Conservation (phyloP, 2,888 invertebrate species). For the Drosophila subsilvestris region DNA sequence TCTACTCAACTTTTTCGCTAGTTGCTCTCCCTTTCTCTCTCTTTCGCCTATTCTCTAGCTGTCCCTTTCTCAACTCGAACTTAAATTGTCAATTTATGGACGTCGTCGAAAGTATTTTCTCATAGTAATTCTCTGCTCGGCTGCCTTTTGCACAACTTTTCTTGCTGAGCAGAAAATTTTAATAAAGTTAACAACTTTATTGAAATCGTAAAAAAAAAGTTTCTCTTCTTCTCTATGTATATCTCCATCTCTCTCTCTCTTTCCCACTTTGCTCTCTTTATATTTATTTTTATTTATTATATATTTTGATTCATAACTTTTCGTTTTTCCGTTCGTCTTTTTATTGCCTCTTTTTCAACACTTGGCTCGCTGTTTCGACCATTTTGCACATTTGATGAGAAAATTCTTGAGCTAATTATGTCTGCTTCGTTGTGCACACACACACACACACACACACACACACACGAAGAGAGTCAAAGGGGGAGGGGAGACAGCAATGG, state of each 20-base stretch:
- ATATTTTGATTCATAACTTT: conserved; percentile 60
- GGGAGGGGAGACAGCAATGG: conserved; percentile 9
- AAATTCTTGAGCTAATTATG: conserved; percentile 75
- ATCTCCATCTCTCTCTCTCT: neutral
- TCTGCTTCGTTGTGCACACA: conserved; percentile 67
- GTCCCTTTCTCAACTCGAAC: conserved; percentile 48
- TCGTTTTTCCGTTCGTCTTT: conserved; percentile 53
- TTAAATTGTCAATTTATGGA: conserved; percentile 78
- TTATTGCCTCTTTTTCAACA: conserved; percentile 45
- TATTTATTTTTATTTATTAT: conserved; percentile 52
- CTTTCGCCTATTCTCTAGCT: conserved; percentile 21
- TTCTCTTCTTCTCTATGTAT: conserved; percentile 8
- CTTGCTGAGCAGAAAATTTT: conserved; percentile 72
- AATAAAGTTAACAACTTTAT: conserved; percentile 78
- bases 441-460: conserved; percentile 29
- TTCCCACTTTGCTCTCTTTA: conserved; percentile 8
- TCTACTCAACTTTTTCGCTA: conserved; percentile 51
- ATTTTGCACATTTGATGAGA: conserved; percentile 75
- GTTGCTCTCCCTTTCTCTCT: conserved; percentile 3
- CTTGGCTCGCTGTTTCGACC: conserved; percentile 51
- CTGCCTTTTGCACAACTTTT: conserved; percentile 71
- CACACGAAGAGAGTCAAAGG: neutral
- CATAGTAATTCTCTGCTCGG: conserved; percentile 77
- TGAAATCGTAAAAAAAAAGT: conserved; percentile 72
- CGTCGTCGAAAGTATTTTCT: conserved; percentile 72